Conservation (phyloP, 2,113 vertebrate genomes). For the Carassius gibelio region DNA sequence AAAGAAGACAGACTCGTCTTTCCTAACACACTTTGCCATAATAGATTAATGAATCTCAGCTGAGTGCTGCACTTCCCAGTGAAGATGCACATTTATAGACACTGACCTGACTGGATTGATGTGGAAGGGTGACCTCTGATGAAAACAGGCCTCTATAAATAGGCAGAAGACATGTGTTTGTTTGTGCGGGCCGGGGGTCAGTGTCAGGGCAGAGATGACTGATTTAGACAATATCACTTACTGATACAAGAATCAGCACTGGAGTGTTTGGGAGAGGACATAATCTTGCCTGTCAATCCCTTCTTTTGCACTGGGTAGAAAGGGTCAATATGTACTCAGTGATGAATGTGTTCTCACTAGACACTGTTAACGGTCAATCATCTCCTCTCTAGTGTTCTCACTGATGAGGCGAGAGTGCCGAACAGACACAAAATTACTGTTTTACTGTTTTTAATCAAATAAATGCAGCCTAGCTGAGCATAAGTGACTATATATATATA, state of each 20-base stretch:
- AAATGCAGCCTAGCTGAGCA: no score
- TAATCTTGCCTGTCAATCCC: constrained; percentile 18
- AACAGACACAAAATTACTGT: not conserved
- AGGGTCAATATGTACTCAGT: constrained; percentile 8
- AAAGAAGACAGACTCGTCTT: constrained; percentile 4
- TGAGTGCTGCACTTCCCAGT: constrained; percentile 5
- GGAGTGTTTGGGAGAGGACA: constrained; percentile 24
- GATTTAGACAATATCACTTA: constrained; percentile 36
- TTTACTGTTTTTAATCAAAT: no score
- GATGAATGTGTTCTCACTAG: constrained; percentile 24
- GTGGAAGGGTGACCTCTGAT: not conserved
- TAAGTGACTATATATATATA: no score
- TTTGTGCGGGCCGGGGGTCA: not conserved
- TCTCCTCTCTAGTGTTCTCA: constrained; percentile 15
- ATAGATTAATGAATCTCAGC: constrained; percentile 34
- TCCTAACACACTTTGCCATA: constrained; percentile 8
- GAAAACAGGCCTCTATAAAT: not conserved
- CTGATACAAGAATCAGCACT: constrained; percentile 22
- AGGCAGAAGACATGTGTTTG: not conserved
- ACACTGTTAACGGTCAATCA: constrained; percentile 32
- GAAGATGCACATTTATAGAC: not conserved
- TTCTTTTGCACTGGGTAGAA: not conserved
- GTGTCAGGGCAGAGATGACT: constrained; percentile 7
- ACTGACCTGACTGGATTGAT: constrained; percentile 29
- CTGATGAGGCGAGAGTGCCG: not conserved